phyloP scores from a whole-genome alignment of 2,113 vertebrate genomes.

The Bos javanicus region DNA sequence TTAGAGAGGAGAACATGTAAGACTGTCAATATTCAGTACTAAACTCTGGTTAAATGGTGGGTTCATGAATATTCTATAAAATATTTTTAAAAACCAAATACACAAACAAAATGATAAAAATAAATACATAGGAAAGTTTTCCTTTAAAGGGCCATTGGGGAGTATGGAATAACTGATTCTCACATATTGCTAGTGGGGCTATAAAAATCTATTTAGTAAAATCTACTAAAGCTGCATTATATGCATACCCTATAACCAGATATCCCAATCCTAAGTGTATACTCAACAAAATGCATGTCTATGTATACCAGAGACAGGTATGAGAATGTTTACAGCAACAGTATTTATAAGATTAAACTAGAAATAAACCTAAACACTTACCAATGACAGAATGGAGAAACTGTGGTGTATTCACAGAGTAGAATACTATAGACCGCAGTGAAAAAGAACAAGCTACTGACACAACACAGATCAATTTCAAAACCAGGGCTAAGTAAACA shows the following conservation, averaged over 20 bases:
- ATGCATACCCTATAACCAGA: not conserved
- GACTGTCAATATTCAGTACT: not conserved
- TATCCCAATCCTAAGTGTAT: not conserved
- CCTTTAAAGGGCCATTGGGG: not conserved
- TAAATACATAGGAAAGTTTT: not conserved
- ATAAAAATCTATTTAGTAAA: not conserved
- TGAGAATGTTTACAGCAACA: not conserved
- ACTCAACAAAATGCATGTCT: not conserved
- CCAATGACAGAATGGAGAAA: not conserved
- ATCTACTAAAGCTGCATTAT: not conserved
- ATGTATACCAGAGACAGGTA: not conserved
- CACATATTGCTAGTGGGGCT: not conserved
- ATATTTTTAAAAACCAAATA: not conserved
- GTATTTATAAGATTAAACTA: not conserved
- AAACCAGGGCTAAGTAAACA: not conserved
- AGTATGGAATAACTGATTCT: not conserved
- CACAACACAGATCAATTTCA: not conserved
- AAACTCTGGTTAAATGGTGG: not conserved
- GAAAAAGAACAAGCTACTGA: not conserved
- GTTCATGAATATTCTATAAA: not conserved
- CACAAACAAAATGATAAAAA: not conserved
- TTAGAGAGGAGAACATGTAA: not conserved
- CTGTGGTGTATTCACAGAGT: not conserved
- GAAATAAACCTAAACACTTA: not conserved
- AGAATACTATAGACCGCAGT: not conserved